These are phyloP conservation scores for Anabacerthia variegaticeps DNA, from an alignment of 2,797 vertebrate species.

Conservation along the genomic window DNA sequence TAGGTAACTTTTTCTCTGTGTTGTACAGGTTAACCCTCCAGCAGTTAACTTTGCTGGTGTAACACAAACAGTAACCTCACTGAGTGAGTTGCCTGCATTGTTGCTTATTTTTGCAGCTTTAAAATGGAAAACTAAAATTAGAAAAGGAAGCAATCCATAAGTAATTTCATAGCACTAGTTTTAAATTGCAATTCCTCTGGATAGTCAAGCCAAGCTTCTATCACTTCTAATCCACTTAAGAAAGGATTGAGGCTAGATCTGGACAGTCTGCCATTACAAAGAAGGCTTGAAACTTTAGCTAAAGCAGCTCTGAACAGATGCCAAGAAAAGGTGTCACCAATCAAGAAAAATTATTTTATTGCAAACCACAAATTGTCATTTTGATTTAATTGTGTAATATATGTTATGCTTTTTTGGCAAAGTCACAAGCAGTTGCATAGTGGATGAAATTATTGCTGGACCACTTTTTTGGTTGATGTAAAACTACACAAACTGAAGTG, in stretches of 20 bases:
- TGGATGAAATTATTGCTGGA: neutral
- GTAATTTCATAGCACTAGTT: neutral
- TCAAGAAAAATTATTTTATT: neutral
- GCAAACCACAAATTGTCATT: neutral
- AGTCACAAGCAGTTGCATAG: neutral
- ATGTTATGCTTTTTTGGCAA: neutral
- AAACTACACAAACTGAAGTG: neutral
- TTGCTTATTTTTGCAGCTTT: neutral
- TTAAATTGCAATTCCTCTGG: neutral
- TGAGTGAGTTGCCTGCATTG: neutral
- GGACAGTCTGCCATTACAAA: neutral
- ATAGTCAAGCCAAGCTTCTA: neutral
- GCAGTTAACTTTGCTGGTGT: neutral
- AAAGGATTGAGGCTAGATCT: neutral
- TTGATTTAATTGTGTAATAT: neutral
- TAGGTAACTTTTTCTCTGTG: neutral
- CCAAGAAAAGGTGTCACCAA: neutral
- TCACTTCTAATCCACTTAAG: neutral
- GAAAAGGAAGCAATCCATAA: neutral
- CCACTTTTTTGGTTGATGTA: neutral
- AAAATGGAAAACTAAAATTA: neutral
- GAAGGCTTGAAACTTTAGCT: neutral
- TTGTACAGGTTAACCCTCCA: neutral
- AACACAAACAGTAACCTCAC: neutral
- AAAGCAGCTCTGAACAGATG: neutral